Conservation (phyloP, 2,113 vertebrate genomes). For the Hymenochirus boettgeri region DNA sequence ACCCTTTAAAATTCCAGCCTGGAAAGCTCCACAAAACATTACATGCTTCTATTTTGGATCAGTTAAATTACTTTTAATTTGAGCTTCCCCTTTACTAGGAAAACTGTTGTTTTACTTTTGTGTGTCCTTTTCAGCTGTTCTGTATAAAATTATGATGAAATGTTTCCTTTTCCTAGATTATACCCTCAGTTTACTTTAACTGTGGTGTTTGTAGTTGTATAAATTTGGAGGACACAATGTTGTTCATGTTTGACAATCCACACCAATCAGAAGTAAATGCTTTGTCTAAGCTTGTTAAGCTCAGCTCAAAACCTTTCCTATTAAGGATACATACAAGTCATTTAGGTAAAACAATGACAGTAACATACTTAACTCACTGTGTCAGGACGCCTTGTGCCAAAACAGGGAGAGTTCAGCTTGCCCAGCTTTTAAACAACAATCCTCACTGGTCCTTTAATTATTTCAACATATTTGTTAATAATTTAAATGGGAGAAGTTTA, state of each 20-base stretch:
- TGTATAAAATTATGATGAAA: no score
- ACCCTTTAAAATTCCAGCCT: no score
- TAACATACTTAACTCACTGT: constrained; percentile 7
- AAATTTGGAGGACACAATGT: not conserved
- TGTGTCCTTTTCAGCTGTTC: no score
- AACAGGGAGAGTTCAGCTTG: constrained; percentile 4
- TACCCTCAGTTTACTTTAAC: no score
- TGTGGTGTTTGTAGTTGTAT: not conserved
- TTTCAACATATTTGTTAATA: constrained; percentile 21
- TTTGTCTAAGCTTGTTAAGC: constrained; percentile 13
- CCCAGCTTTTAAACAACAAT: not conserved
- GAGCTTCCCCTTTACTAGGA: no score
- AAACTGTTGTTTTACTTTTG: no score
- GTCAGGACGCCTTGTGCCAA: constrained; percentile 20
- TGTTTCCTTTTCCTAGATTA: no score
- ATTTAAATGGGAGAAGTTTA: constrained; percentile 8
- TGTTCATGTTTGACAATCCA: not conserved
- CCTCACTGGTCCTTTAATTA: not conserved
- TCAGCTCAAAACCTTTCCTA: constrained; percentile 27
- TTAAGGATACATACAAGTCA: constrained; percentile 33
- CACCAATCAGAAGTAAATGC: not conserved
- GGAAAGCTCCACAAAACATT: no score
- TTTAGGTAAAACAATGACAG: constrained; percentile 28
- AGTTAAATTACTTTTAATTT: no score
- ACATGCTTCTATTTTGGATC: no score